Evolutionary conservation across 1,140 invertebrate genomes (phyloP).

Genomic region (Lasaia peninsularis): DNA sequence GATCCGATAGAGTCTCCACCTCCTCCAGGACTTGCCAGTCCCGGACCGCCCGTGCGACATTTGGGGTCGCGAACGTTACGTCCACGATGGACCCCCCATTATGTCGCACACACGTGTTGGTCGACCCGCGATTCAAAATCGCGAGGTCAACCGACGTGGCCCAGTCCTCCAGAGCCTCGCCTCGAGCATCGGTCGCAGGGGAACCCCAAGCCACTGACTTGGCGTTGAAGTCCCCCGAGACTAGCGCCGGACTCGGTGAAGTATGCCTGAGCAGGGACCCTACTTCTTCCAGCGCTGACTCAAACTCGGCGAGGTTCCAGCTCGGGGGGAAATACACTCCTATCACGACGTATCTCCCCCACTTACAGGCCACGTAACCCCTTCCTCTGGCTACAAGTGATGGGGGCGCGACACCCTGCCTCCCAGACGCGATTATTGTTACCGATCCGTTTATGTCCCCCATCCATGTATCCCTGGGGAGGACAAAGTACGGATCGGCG

Average conservation of each 20-base stretch:
- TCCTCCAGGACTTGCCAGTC: too few species aligned
- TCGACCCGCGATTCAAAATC: too few species aligned
- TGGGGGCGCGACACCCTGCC: not conserved
- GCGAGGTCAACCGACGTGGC: too few species aligned
- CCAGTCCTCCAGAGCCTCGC: too few species aligned
- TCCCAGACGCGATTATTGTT: not conserved
- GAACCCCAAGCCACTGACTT: not conserved
- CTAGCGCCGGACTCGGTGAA: not conserved
- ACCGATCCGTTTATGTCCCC: not conserved
- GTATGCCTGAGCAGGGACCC: not conserved
- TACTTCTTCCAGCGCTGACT: not conserved
- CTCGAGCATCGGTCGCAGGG: not conserved
- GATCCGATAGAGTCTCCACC: too few species aligned
- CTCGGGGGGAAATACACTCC: not conserved
- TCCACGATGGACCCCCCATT: too few species aligned
- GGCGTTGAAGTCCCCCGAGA: not conserved
- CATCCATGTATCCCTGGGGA: not conserved
- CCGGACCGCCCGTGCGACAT: too few species aligned
- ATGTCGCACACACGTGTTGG: too few species aligned
- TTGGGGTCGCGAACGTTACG: too few species aligned
- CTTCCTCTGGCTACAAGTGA: not conserved
- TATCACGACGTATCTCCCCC: not conserved
- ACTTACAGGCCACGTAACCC: not conserved
- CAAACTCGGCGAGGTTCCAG: not conserved
- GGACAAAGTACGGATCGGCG: not conserved